phyloP scores from a whole-genome alignment of 2,113 vertebrate species.

The Siphamia tubifer region DNA sequence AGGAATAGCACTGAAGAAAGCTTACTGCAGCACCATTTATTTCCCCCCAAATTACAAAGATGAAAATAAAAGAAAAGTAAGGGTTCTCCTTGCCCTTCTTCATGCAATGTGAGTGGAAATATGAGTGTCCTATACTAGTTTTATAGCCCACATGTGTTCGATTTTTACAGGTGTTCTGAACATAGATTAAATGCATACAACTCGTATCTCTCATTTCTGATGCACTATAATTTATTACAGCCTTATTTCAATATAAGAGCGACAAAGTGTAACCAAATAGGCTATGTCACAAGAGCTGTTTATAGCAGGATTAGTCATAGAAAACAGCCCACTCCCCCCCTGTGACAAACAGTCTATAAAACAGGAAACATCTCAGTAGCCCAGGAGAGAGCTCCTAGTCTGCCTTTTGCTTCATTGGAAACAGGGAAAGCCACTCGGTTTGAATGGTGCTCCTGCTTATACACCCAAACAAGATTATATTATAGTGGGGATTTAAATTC shows the following conservation, averaged over 20 bases:
- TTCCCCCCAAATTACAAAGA: constrained; percentile 15
- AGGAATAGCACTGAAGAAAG: constrained; percentile 36
- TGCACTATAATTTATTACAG: constrained; percentile 5
- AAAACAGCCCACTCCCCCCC: constrained; percentile 66
- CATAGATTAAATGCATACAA: not conserved
- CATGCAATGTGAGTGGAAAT: not conserved
- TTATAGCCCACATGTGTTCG: not conserved
- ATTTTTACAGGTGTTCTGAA: not conserved
- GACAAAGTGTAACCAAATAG: constrained; percentile 55
- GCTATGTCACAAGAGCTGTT: constrained; percentile 69
- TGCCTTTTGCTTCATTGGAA: constrained; percentile 14
- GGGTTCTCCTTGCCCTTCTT: not conserved
- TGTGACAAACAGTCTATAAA: constrained; percentile 62
- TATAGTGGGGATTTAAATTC: constrained; percentile 47
- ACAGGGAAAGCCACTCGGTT: not conserved
- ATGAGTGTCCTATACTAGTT: not conserved
- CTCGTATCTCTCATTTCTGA: constrained; percentile 1
- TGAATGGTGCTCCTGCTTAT: constrained; percentile 5
- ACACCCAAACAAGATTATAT: constrained; percentile 49
- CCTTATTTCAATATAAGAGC: constrained; percentile 22
- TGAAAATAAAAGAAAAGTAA: constrained; percentile 13
- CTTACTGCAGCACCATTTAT: constrained; percentile 46
- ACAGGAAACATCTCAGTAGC: constrained; percentile 40
- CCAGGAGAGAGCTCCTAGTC: constrained; percentile 38
- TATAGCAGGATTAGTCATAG: constrained; percentile 77